These are phyloP conservation scores for Arrhamphus sclerolepis DNA, from an alignment of 2,797 vertebrate species.

Conservation along the genomic window DNA sequence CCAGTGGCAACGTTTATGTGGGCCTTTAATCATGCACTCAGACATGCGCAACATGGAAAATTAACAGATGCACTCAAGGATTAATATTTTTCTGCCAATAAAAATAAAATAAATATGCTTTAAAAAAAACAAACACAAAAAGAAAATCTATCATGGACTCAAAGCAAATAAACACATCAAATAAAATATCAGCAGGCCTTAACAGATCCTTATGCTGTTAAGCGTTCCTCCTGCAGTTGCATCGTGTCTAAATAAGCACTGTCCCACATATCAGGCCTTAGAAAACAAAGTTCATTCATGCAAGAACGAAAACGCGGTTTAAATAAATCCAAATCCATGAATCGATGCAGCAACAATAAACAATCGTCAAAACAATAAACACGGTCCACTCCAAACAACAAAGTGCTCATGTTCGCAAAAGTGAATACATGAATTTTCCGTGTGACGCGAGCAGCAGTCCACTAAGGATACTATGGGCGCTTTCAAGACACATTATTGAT, in stretches of 20 bases:
- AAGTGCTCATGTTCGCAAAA: constrained; percentile 53
- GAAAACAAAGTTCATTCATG: constrained; percentile 41
- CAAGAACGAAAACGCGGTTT: constrained; percentile 7
- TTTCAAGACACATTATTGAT: constrained; percentile 81
- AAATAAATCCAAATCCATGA: constrained; percentile 33
- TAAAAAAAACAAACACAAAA: background rate
- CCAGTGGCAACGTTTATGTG: background rate
- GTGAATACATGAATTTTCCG: constrained; percentile 67
- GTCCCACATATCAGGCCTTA: constrained; percentile 21
- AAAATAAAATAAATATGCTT: too few relatives aligned
- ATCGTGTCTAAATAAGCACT: constrained; percentile 24
- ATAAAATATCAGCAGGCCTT: constrained; percentile 29
- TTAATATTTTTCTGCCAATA: too few relatives aligned
- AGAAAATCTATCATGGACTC: constrained; percentile 7
- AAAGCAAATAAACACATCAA: constrained; percentile 7
- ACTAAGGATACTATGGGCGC: constrained; percentile 60
- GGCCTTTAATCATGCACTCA: background rate
- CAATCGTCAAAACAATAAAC: constrained; percentile 63
- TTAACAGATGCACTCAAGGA: too few relatives aligned
- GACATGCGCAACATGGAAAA: constrained; percentile 9
- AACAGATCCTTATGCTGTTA: constrained; percentile 3
- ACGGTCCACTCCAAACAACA: constrained; percentile 48
- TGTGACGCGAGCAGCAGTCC: constrained; percentile 75
- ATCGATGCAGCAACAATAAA: constrained; percentile 53
- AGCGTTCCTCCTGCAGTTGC: constrained; percentile 23